Evolutionary conservation across 2,888 invertebrate genomes (phyloP), one percentile per base, ranked within the genome.

Genomic region (Ligdia adustata): DNA sequence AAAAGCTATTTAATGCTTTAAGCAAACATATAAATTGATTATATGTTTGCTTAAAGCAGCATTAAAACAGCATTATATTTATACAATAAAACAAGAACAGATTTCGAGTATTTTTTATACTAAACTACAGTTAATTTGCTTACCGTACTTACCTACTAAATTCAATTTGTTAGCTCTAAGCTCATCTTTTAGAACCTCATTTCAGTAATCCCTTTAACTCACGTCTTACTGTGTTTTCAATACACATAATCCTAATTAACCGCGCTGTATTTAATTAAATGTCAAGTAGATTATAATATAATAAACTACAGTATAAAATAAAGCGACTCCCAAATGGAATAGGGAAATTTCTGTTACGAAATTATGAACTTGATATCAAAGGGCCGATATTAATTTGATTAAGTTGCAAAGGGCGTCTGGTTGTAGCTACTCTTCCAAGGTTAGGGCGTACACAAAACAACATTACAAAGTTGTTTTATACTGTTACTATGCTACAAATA

Each of bases 191-290:
- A 7, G 14, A 27, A 9, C 20, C 15, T 43, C 7, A 18, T 20
- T 28, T 11, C 3, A 9, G 11, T 28, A 35, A 37, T 37, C 37
- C 15, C 22, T 20, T 43, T 28, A 28, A 9, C 35, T 27, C 29
- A 5, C 16, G 16, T 27, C 26, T 45, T 39, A 32, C 33, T 33
- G 32, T 35, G 46, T 35, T 34, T 40, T 46, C 35, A 14, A 45
- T 40, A 28, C 27, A 40, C 24, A 16, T 40, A 35, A 40, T 34
- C 46, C 39, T 38, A 13, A 45, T 33, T 46, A 33, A 39, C 9
- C 9, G 15, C 20, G 39, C 39, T 26, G 24, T 16, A 35, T 46
- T 29, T 39, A 34, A 40, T 46, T 39, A 40, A 34, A 29, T 13
- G 39, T 40, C 29, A 18, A 31, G 24, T 15, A 9, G 29, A 40